Evolutionary conservation across 2,797 vertebrate genomes (phyloP).

Genomic region (Morelia viridis): DNA sequence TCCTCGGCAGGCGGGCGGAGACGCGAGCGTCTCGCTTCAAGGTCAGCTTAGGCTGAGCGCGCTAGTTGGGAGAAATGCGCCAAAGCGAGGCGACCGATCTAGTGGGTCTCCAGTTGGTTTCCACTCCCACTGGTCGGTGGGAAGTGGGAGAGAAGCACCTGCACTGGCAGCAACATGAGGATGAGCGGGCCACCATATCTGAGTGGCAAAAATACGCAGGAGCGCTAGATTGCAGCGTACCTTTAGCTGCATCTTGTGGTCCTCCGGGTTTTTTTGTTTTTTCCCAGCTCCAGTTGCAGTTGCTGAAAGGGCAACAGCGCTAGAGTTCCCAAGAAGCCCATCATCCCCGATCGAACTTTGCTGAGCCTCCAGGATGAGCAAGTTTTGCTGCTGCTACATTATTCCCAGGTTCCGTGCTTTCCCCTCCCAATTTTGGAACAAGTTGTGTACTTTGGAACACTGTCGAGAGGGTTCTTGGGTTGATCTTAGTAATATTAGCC

Average conservation of each 20-base stretch:
- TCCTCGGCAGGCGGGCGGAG: too few relatives aligned
- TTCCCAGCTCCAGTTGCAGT: not conserved
- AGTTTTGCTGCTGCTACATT: not conserved
- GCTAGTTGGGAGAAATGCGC: not conserved
- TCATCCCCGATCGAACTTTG: not conserved
- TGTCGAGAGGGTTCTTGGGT: not conserved
- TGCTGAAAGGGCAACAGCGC: not conserved
- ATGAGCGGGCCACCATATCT: not conserved
- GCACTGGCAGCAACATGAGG: too few relatives aligned
- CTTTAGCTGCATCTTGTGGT: not conserved
- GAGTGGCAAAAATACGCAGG: not conserved
- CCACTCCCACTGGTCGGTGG: fast-evolving
- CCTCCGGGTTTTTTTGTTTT: not conserved
- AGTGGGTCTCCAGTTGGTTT: not conserved
- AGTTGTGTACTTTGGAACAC: not conserved
- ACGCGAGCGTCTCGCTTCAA: not conserved
- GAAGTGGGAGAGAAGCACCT: too few relatives aligned
- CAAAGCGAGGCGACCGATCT: not conserved
- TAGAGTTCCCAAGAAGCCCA: not conserved
- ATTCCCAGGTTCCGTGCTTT: not conserved
- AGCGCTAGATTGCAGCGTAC: not conserved
- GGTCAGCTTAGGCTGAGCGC: not conserved
- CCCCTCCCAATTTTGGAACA: not conserved
- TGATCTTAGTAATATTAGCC: not conserved
- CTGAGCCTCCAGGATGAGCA: not conserved